Base-by-base conservation (phyloP, 2,888 invertebrate genomes). In the Apodemia duryi region DNA sequence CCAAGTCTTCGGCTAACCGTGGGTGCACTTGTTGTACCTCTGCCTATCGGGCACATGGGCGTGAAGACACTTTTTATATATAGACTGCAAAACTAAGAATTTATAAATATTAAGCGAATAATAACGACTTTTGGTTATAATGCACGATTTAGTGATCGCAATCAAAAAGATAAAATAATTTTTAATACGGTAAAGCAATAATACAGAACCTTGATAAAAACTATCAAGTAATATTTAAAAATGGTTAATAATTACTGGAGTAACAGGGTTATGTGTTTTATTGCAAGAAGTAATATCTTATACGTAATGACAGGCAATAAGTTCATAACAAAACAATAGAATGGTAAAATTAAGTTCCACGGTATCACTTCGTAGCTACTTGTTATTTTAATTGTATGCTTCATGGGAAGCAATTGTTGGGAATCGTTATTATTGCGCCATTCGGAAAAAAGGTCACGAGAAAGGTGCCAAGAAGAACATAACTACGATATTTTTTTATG, bases 361-460 rank as follows among this genome's bases (percentile, higher is more conserved):
- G 68, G 68, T 75, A 72, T 75, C 74, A 66, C 70, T 43, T 43
- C 29, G 71, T 65, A 71, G 66, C 67, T 69, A 70, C 71, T 73
- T 74, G 79, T 81, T 81, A 76, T 74, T 78, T 76, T 84, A 84
- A 85, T 86, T 85, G 78, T 73, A 72, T 66, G 63, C 54, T 66
- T 65, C 73, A 84, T 86, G 86, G 76, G 85, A 85, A 81, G 75
- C 83, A 81, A 85, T 84, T 84, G 83, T 78, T 81, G 79, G 73
- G 81, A 83, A 78, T 74, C 72, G 80, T 80, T 78, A 78, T 82
- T 82, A 83, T 83, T 75, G 75, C 49, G 67, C 66, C 70, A 77
- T 29, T 54, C 54, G 74, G 81, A 80, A 76, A 83, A 83, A 71
- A 68, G 68, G 66, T 57, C 61, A 66, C 65, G 77, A 79, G 77